A percentile compares a stretch with the other conserved stretches of the same genome.
Evolutionary conservation across 2,797 vertebrate species (phyloP).

Genomic region (Pelochelys cantorii): DNA sequence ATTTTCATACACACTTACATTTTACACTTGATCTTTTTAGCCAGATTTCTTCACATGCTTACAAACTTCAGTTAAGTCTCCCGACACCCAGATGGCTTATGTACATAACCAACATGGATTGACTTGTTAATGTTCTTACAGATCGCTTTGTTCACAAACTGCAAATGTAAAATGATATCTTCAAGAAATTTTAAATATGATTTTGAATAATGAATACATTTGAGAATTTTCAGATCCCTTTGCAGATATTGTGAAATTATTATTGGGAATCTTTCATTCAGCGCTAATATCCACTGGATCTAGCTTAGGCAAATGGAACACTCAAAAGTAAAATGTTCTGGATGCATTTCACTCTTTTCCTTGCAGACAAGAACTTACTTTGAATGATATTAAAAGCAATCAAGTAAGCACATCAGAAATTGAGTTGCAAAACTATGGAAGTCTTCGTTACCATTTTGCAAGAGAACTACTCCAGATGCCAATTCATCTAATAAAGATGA

Average conservation of each 20-base stretch:
- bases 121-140: not conserved
- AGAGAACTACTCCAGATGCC: conserved; percentile 78
- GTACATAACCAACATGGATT: not conserved
- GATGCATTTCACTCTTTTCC: conserved; percentile 18
- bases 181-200: not conserved
- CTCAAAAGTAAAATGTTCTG: not conserved
- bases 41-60: not conserved
- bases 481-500: conserved; percentile 81
- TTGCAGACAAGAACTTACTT: conserved; percentile 71
- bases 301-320: not conserved
- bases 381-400: conserved; percentile 63
- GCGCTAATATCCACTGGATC: rapidly evolving
- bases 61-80: not conserved
- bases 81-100: not conserved
- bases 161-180: not conserved
- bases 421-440: conserved; percentile 81
- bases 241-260: not conserved
- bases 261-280: not conserved
- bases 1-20: not conserved
- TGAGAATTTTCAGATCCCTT: rapidly evolving
- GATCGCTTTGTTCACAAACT: not conserved
- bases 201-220: not conserved
- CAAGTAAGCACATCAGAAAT: conserved; percentile 27
- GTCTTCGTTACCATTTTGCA: conserved; percentile 82
- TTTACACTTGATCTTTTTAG: not conserved